Conservation (phyloP, 2,113 vertebrate species). For the Sphyrna mokarran region DNA sequence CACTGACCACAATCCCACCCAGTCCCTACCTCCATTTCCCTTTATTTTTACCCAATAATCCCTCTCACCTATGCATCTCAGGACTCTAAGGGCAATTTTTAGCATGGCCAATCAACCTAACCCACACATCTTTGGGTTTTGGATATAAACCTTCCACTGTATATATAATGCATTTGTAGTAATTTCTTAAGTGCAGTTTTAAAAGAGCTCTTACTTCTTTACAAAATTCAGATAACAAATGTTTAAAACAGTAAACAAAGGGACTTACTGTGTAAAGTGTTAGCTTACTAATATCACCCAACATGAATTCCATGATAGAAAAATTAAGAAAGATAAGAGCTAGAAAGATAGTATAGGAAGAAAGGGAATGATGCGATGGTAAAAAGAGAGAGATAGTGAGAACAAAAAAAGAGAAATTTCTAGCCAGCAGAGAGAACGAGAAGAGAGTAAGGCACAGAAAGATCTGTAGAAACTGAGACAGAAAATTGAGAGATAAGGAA, state of each 20-base stretch:
- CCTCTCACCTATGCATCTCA: no score
- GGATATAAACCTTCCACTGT: not conserved
- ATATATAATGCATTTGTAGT: not conserved
- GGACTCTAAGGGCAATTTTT: no score
- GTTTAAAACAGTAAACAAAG: not conserved
- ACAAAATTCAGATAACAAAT: not conserved
- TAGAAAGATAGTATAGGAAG: not conserved
- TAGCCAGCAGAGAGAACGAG: not conserved
- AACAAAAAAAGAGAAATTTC: not conserved
- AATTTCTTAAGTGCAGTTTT: not conserved
- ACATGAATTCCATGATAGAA: not conserved
- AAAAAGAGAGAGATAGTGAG: not conserved
- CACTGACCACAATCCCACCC: no score
- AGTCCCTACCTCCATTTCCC: no score
- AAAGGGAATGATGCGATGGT: not conserved
- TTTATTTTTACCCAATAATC: no score
- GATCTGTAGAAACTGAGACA: no score
- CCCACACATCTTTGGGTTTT: no score
- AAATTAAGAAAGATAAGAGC: not conserved
- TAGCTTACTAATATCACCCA: not conserved
- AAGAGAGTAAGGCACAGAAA: not conserved
- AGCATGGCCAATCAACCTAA: no score
- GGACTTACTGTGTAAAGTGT: not conserved
- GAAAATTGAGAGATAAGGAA: not conserved
- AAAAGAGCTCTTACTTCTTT: not conserved